phyloP scores from a whole-genome alignment of 2,888 invertebrate genomes.

The Drosophila pseudotalamancana region DNA sequence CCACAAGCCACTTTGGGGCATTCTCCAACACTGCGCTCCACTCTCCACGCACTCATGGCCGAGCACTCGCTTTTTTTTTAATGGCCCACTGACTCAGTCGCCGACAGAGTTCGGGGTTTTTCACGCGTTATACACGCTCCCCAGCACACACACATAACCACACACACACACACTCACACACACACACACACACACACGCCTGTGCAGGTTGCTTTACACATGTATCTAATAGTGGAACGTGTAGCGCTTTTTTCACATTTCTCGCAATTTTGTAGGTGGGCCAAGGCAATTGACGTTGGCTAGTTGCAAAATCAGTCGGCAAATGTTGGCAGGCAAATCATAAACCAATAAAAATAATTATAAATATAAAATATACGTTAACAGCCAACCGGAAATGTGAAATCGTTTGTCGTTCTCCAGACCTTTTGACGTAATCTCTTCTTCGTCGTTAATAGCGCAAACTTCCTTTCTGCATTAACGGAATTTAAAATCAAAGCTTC shows the following conservation, averaged over 20 bases:
- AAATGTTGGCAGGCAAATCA: not conserved
- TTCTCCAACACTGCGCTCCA: not conserved
- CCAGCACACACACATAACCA: not conserved
- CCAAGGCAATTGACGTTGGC: constrained; percentile 19
- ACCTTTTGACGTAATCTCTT: not conserved
- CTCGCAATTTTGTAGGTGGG: constrained; percentile 24
- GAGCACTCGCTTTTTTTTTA: constrained; percentile 10
- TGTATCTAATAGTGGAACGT: constrained; percentile 31
- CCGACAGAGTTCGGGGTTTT: constrained; percentile 23
- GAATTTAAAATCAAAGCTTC: too few relatives aligned
- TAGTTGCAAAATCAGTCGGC: constrained; percentile 3
- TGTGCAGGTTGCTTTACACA: not conserved
- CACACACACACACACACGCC: not conserved
- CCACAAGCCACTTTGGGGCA: not conserved
- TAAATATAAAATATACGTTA: not conserved
- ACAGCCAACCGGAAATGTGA: constrained; percentile 11
- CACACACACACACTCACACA: not conserved
- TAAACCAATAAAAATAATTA: not conserved
- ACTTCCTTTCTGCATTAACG: too few relatives aligned
- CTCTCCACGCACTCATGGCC: constrained; percentile 2
- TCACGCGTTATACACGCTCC: not conserved
- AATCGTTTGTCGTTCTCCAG: not conserved
- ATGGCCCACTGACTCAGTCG: constrained; percentile 37
- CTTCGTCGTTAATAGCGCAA: too few relatives aligned
- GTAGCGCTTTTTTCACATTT: constrained; percentile 18